These are phyloP conservation scores for Lymantria dispar DNA, from an alignment of 2,888 invertebrate species.

Conservation along the genomic window DNA sequence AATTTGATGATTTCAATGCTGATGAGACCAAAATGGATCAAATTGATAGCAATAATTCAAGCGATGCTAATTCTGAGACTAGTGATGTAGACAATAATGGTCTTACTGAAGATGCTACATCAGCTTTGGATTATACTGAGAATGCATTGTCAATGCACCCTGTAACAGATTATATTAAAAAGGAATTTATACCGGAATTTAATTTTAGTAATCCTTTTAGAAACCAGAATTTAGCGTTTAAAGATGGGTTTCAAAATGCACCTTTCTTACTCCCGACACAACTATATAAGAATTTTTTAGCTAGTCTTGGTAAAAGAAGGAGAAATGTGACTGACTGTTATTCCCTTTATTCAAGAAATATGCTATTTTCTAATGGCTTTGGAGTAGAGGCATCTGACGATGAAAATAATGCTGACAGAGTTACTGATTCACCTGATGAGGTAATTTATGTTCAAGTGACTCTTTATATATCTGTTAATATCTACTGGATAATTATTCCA, in stretches of 20 bases:
- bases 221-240: conserved; percentile 65
- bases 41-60: conserved; percentile 64
- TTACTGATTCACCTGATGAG: conserved; percentile 76
- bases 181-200: conserved; percentile 75
- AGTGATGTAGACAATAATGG: conserved; percentile 72
- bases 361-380: conserved; percentile 78
- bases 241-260: conserved; percentile 65
- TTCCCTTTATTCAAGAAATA: conserved; percentile 77
- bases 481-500: too few species aligned
- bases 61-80: conserved; percentile 67
- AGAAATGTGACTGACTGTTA: conserved; percentile 74
- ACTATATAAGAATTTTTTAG: conserved; percentile 89
- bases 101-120: conserved; percentile 51
- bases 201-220: conserved; percentile 71
- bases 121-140: conserved; percentile 68
- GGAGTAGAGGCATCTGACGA: conserved; percentile 72
- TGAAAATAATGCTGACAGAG: conserved; percentile 63
- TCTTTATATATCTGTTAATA: neutral
- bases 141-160: conserved; percentile 66
- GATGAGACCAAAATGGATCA: conserved; percentile 60
- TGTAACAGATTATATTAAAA: conserved; percentile 76
- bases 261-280: conserved; percentile 88
- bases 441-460: conserved; percentile 41
- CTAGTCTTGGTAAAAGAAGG: conserved; percentile 81
- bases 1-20: conserved; percentile 65